Evolutionary conservation across 2,797 vertebrate genomes (phyloP).

Genomic region (Sebastes matsubarae): DNA sequence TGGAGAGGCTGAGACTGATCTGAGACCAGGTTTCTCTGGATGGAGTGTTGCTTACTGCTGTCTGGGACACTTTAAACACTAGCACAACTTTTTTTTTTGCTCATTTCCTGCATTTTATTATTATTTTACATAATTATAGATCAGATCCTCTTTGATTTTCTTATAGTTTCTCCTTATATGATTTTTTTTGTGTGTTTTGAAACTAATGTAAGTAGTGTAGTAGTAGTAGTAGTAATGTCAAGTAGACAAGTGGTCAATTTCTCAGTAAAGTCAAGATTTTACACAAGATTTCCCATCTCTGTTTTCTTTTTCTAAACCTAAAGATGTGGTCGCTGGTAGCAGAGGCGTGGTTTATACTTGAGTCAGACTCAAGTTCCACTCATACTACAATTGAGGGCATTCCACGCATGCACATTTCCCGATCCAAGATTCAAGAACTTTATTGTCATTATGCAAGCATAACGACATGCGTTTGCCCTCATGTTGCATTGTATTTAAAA

Average conservation of each 20-base stretch:
- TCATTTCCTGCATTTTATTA: neutral
- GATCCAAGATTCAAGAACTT: no score
- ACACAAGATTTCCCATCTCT: neutral
- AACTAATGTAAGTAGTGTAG: neutral
- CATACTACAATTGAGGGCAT: no score
- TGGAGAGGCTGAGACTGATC: neutral
- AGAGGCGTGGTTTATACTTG: neutral
- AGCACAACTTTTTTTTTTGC: neutral
- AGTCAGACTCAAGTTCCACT: no score
- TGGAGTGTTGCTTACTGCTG: rapidly evolving
- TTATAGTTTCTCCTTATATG: neutral
- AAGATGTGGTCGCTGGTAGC: neutral
- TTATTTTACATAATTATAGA: conserved; percentile 1
- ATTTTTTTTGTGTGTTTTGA: neutral
- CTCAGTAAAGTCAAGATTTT: neutral
- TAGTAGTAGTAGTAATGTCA: neutral
- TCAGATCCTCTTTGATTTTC: neutral
- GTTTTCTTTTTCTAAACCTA: neutral
- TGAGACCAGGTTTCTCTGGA: neutral
- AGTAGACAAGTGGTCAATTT: neutral
- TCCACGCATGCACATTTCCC: no score
- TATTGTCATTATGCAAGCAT: no score
- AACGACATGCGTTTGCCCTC: no score
- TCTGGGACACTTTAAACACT: neutral
- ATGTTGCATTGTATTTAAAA: no score